Base-by-base conservation (phyloP, 1,140 invertebrate species). In the Monomorium pharaonis region DNA sequence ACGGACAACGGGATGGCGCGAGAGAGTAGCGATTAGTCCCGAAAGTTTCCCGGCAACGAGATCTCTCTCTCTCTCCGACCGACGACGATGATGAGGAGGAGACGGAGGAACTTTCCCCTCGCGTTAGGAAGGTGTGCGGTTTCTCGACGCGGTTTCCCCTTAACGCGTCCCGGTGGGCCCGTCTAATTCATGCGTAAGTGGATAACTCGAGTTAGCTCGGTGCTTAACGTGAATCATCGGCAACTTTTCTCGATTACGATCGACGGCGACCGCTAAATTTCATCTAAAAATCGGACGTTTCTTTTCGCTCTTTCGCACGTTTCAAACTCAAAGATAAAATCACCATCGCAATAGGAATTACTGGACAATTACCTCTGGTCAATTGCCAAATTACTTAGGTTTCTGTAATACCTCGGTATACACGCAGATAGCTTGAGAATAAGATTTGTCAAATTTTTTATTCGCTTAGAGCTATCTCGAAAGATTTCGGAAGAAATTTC, bases 151-250 rank as follows among this genome's bases (percentile, higher is more conserved):
- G 54, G 72, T 65, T 77, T 44, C 27, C 78, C 37, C 51, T 74
- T 74, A 83, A 83, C 78, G 58, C 72, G 81, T 83, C 78, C 81
- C 81, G 58, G 44, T 56, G 81, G 74, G 47, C 74, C 37, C 84
- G 84, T 24, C 77, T 86, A 86, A 86, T 86, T 86, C 84, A 86
- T 86, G 75, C 62, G 77, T 86, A 86, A 86, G 63, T 81, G 77
- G 84, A 86, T 86, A 86, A 86, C 77, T 70, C 76, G 65, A 86
- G 63, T 86, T 86, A 83, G 84, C 44, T 62, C 27, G 65, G 51
- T 69, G 65, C 77, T 86, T 83, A 86, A 85, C 85, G 58, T 56
- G 58, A 86, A 86, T 86, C 80, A 74, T 83, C 67, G 24, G 51
- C 67, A 58, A 83, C 67, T 83, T 74, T 83, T 51, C 37, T 14